Base-by-base conservation (phyloP, 2,113 vertebrate genomes). In the Nipponia nippon region DNA sequence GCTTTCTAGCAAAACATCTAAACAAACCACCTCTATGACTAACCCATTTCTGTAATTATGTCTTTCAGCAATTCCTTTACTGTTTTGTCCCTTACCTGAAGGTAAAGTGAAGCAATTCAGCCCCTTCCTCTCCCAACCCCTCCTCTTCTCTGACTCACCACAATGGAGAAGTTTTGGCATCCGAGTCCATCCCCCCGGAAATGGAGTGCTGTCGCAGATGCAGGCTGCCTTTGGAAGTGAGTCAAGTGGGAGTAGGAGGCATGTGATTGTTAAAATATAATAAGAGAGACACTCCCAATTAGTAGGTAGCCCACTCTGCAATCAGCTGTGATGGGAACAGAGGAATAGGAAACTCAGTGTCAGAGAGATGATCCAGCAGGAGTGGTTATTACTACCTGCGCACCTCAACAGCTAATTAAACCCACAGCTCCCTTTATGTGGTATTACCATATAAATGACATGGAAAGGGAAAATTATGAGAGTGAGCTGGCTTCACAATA, bases 201-300 rank as follows among this genome's bases (percentile, higher is more conserved):
- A 21, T 2, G 25, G 23, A 89, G 55, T 0, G 1, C 46, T 89
- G 83, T 53, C 0, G 0, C 9, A 71, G 81, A 14, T 69, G 46
- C 2, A 1, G 42, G 32, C 40, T 73, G 76, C 23, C 63, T 93
- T 52, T 55, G 75, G 42, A 52, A 91, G 47, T 44, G 84, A 93
- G 59, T 92, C 92, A 96, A 19, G 73, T 21, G 70, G 22, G 38
- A 94, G 94, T 80, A 81, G 84, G 84, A 95, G 93, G 94, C 16
- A 2, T 25, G 38, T 3, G 46, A 71, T 86, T 90, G 63, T 88
- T 89, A 9, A 79, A 80, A 80, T 2, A 21, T 30, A 91, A 79
- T 91, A 4, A 66, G n/a, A 66, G 47, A 84, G 47, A 62, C 2
- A 6, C 53, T 91, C 90, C 58, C 58, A 38, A 38, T 85, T 72